Evolutionary conservation across 2,888 invertebrate genomes (phyloP), one percentile per base, ranked within the genome.

Genomic region (Netelia virgata): DNA sequence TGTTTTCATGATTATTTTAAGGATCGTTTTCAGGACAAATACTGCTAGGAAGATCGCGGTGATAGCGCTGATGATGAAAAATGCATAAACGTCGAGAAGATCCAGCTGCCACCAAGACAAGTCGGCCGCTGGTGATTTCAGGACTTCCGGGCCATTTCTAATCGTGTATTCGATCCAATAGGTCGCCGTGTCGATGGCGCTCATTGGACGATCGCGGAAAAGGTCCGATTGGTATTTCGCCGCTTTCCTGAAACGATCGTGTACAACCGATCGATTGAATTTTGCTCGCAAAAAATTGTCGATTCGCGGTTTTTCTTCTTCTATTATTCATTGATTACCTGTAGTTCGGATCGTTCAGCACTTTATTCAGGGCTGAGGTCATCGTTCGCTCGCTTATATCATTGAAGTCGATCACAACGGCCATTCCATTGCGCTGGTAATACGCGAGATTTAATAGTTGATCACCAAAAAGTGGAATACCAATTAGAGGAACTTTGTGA

Each of bases 331-430:
- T 41, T 36, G 76, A 59, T 82, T 78, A 91, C 86, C 88, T 92
- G 84, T 94, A 94, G 10, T 88, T 89, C 0, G 93, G 92, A 84
- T 94, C 92, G 1, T 89, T 85, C 14, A 94, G 83, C 41, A 95
- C 88, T 14, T 90, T 86, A n/a, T 92, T 89, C 1, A 95, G 87
- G 53, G 93, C 93, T 1, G 86, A 74, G 1, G 92, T 89, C 57
- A 95, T 79, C 6, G 90, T 90, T 14, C 93, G 89, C 53, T 91
- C 91, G 0, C 92, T 93, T 1, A 95, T 70, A 11, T 86, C 68
- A 14, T 84, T 10, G 41, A 83, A 74, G 70, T 87, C 66, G 16
- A 90, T 66, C 3, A 53, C 41, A 5, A 91, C 64, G 3, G 91
- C 90, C 53, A 90, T 88, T 3, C 88, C 87, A n/a, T 81, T 88